Percentiles rank a stretch among this genome's conserved stretches.
Conservation (phyloP, 1,140 invertebrate species). For the Drosophila pandora region DNA sequence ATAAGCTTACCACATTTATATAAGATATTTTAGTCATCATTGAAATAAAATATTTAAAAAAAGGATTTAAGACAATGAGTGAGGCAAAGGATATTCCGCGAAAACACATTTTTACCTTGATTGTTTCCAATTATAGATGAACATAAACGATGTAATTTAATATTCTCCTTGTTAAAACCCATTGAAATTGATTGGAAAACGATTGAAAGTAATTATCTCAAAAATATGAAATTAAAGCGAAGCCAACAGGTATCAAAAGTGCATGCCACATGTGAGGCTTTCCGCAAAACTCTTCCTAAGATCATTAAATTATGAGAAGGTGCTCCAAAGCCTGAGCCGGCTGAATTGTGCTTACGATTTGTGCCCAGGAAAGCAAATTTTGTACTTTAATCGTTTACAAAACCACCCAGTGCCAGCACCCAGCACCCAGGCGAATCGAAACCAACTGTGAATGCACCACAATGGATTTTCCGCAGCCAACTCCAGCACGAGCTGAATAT, state of each 20-base stretch:
- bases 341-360: slow-evolving; percentile 5
- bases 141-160: neutral
- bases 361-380: slow-evolving; percentile 16
- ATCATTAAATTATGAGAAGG: slow-evolving; percentile 26
- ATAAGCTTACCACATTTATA: no score
- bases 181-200: neutral
- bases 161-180: neutral
- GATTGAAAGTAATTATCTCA: neutral
- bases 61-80: neutral
- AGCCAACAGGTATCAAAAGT: slow-evolving; percentile 29
- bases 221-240: neutral
- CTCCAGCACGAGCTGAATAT: slow-evolving; percentile 40
- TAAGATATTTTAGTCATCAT: no score
- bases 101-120: neutral
- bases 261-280: neutral
- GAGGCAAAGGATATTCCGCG: neutral
- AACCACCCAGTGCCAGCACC: neutral
- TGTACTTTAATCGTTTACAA: slow-evolving; percentile 23
- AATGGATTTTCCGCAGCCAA: slow-evolving; percentile 40
- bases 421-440: slow-evolving; percentile 14
- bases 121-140: neutral
- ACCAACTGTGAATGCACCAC: slow-evolving; percentile 35
- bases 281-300: slow-evolving; percentile 19
- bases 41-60: neutral
- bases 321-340: slow-evolving; percentile 20